A percentile compares a stretch with the other conserved stretches of the same genome.
These are phyloP conservation scores for Mesocricetus auratus DNA, from an alignment of 2,113 vertebrate species.

Conservation along the genomic window DNA sequence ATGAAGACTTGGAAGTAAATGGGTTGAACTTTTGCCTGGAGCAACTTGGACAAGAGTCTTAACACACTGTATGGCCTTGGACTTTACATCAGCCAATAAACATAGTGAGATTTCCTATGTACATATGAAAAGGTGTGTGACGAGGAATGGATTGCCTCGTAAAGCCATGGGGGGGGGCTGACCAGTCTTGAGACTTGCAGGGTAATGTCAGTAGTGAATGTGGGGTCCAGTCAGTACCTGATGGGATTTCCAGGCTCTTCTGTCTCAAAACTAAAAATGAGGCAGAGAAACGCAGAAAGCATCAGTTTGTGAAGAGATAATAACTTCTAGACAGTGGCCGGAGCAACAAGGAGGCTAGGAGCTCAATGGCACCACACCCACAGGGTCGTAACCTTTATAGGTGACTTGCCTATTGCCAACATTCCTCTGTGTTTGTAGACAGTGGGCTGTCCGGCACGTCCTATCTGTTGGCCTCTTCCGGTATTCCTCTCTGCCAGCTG, in stretches of 20 bases:
- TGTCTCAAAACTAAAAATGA: background rate
- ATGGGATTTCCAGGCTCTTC: background rate
- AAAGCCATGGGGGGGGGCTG: background rate
- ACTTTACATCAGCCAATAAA: background rate
- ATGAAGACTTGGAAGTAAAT: background rate
- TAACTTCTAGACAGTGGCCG: background rate
- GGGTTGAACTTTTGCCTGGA: background rate
- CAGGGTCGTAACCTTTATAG: background rate
- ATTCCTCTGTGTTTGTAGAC: background rate
- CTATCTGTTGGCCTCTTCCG: background rate
- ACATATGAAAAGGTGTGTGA: background rate
- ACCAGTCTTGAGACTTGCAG: background rate
- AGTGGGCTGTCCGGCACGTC: background rate
- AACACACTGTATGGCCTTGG: background rate
- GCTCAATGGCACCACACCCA: background rate
- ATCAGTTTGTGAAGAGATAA: background rate
- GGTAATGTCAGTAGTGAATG: no score
- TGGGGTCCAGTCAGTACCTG: background rate
- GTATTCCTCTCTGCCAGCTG: background rate
- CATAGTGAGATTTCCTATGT: no score
- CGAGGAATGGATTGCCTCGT: background rate
- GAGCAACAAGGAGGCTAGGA: no score
- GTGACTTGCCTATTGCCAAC: background rate
- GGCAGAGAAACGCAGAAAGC: background rate
- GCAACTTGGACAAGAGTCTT: background rate